Percentiles rank a stretch among this genome's conserved stretches.
These are phyloP conservation scores for Nothobranchius kuhntae DNA, from an alignment of 2,113 vertebrate genomes.

Conservation along the genomic window DNA sequence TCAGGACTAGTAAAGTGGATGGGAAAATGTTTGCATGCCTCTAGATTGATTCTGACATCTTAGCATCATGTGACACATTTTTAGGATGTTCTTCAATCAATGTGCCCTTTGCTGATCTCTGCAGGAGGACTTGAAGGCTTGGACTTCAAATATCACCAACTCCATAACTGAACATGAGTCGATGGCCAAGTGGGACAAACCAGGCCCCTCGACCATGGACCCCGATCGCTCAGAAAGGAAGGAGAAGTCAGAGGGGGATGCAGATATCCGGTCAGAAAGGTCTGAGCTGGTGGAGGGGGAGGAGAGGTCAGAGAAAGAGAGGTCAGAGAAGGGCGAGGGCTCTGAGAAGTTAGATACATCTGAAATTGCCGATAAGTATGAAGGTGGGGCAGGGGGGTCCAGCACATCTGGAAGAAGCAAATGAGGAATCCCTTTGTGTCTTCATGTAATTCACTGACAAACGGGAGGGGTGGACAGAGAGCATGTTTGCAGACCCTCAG, in stretches of 20 bases:
- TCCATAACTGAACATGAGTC: conserved; percentile 72
- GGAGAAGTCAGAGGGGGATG: conserved; percentile 77
- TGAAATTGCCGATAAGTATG: conserved; percentile 73
- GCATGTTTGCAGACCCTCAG: conserved; percentile 68
- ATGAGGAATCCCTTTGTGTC: conserved; percentile 67
- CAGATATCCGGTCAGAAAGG: conserved; percentile 75
- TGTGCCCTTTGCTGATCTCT: conserved; percentile 17
- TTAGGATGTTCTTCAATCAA: background rate
- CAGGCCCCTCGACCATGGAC: conserved; percentile 76
- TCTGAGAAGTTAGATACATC: conserved; percentile 80
- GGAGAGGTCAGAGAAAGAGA: conserved; percentile 76
- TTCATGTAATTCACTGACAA: conserved; percentile 58
- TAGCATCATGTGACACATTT: background rate
- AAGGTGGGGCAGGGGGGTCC: conserved; percentile 77
- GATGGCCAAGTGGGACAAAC: conserved; percentile 77
- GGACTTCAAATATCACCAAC: conserved; percentile 76
- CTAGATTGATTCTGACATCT: too few relatives aligned
- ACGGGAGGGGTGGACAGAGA: conserved; percentile 54
- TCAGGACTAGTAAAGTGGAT: too few relatives aligned
- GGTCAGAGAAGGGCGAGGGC: conserved; percentile 79
- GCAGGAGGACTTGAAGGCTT: conserved; percentile 79
- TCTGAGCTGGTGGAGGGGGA: conserved; percentile 75
- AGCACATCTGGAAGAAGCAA: conserved; percentile 82
- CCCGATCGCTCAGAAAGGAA: conserved; percentile 78
- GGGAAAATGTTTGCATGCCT: too few relatives aligned